phyloP scores from a whole-genome alignment of 2,888 invertebrate genomes.

The Phasia obesa region DNA sequence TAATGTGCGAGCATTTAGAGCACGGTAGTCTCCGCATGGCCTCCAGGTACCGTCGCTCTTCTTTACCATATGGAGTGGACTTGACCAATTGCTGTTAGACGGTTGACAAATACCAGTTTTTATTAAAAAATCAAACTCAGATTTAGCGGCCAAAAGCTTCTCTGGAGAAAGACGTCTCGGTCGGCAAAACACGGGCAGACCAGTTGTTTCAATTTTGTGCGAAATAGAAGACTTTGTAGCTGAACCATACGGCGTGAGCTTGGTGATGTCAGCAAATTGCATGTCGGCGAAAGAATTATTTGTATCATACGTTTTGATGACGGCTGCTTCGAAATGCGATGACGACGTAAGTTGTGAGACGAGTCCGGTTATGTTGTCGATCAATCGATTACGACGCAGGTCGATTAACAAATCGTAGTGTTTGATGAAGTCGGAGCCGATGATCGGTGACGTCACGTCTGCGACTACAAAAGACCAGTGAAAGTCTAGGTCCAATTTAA shows the following conservation, averaged over 20 bases:
- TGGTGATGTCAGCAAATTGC: no score
- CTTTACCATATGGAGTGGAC: neutral
- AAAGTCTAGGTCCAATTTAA: no score
- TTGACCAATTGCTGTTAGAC: neutral
- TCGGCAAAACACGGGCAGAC: neutral
- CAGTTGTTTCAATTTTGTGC: neutral
- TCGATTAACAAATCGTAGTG: no score
- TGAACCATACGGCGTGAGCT: neutral
- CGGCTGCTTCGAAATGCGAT: no score
- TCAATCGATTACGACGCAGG: no score
- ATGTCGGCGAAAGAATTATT: no score
- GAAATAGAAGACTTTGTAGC: neutral
- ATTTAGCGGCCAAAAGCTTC: neutral
- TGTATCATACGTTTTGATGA: no score
- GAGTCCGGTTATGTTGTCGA: no score
- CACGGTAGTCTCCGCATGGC: constrained; percentile 1
- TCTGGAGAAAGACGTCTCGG: neutral
- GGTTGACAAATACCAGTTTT: neutral
- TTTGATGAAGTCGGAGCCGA: no score
- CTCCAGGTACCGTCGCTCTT: neutral
- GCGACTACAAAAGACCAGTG: no score
- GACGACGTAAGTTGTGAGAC: no score
- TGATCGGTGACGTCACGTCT: no score
- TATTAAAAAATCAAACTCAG: neutral
- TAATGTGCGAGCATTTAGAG: neutral